phyloP scores from a whole-genome alignment of 2,888 invertebrate genomes.

The Epistrophe eligans region DNA sequence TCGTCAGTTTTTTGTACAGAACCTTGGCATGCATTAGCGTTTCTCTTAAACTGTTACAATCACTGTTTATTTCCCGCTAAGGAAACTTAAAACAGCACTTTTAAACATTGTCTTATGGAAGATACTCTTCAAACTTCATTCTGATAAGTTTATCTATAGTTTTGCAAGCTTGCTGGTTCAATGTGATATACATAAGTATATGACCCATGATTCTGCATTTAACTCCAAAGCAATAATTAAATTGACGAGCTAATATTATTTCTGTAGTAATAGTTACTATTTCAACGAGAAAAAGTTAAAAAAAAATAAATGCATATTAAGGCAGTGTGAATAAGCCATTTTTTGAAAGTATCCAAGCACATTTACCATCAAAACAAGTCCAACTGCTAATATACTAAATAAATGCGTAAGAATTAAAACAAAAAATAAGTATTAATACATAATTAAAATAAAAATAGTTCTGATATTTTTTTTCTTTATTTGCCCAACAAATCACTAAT shows the following conservation, averaged over 20 bases:
- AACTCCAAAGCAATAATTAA: too few species aligned
- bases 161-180: too few species aligned
- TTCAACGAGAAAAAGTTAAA: background rate
- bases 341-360: constrained; percentile 53
- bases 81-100: too few species aligned
- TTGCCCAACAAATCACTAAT: constrained; percentile 68
- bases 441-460: constrained; percentile 35
- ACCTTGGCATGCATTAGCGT: too few species aligned
- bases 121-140: too few species aligned
- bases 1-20: too few species aligned
- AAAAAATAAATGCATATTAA: constrained; percentile 17
- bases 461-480: constrained; percentile 66
- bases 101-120: too few species aligned
- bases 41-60: too few species aligned
- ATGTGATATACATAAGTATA: too few species aligned
- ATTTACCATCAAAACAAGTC: constrained; percentile 7
- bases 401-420: background rate
- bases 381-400: background rate
- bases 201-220: too few species aligned
- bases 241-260: background rate
- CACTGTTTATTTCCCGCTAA: too few species aligned
- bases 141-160: too few species aligned
- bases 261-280: background rate
- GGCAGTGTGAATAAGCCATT: constrained; percentile 16
- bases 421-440: background rate